phyloP scores from a whole-genome alignment of 2,888 invertebrate species.

The Scrobipalpa costella region DNA sequence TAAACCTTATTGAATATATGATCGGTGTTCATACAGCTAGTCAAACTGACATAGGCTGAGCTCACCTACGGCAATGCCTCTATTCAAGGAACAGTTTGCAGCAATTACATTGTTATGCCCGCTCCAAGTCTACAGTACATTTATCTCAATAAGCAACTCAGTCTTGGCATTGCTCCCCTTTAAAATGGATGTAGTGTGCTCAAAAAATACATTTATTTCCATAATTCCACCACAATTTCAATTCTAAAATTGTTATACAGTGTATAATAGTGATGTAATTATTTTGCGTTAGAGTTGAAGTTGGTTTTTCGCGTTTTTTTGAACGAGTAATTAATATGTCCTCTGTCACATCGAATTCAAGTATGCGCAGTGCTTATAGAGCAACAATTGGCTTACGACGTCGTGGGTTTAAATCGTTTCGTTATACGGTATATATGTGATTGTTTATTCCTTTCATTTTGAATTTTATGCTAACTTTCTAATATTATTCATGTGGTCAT shows the following conservation, averaged over 20 bases:
- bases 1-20: not conserved
- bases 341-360: conserved; percentile 73
- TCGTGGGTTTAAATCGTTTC: conserved; percentile 75
- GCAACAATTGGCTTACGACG: conserved; percentile 73
- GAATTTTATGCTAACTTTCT: conserved; percentile 22
- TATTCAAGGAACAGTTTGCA: conserved; percentile 77
- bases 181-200: conserved; percentile 67
- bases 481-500: not conserved
- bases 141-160: conserved; percentile 70
- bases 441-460: conserved; percentile 11
- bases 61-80: conserved; percentile 57
- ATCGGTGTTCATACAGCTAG: conserved; percentile 1
- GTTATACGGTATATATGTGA: conserved; percentile 67
- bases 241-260: conserved; percentile 43
- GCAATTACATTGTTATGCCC: conserved; percentile 80
- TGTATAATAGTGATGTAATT: conserved; percentile 54
- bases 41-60: conserved; percentile 23
- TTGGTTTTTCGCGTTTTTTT: conserved; percentile 22
- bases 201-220: conserved; percentile 41
- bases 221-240: conserved; percentile 33
- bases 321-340: conserved; percentile 60
- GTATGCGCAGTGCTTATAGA: conserved; percentile 75
- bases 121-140: conserved; percentile 68
- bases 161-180: conserved; percentile 66
- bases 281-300: conserved; percentile 24